Conservation (phyloP, 2,113 vertebrate species). For the Scolopax mira region DNA sequence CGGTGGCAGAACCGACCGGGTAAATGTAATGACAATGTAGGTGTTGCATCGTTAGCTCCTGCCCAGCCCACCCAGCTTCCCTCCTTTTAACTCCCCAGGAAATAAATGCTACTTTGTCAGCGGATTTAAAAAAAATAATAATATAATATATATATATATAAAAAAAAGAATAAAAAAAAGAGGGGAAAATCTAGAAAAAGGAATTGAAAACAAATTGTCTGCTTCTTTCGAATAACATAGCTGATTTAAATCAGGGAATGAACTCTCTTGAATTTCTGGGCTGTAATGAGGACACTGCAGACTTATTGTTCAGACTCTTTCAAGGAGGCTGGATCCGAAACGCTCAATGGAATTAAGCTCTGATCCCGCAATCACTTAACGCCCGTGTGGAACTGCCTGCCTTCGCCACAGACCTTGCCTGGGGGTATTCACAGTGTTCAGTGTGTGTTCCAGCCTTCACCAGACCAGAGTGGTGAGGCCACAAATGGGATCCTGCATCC, state of each 20-base stretch:
- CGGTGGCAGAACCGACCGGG: rapidly evolving
- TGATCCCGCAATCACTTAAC: background rate
- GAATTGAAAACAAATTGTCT: constrained; percentile 35
- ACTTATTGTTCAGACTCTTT: background rate
- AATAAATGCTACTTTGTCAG: background rate
- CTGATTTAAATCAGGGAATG: constrained; percentile 25
- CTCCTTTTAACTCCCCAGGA: background rate
- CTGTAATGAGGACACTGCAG: constrained; percentile 1
- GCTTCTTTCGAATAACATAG: constrained; percentile 5
- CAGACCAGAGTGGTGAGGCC: no score
- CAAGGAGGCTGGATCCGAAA: background rate
- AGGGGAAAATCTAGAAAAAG: background rate
- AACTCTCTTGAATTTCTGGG: background rate
- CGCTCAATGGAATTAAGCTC: background rate
- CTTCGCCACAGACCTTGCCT: rapidly evolving
- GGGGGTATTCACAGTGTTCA: rapidly evolving
- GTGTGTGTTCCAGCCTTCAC: no score
- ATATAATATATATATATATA: no score
- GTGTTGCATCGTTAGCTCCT: background rate
- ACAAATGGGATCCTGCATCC: no score
- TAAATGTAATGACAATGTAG: background rate
- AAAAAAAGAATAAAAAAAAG: rapidly evolving
- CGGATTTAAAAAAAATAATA: background rate
- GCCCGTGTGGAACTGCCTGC: background rate
- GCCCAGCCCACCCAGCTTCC: background rate